These are phyloP conservation scores for Amblyraja radiata DNA, from an alignment of 2,797 vertebrate genomes.

Conservation along the genomic window DNA sequence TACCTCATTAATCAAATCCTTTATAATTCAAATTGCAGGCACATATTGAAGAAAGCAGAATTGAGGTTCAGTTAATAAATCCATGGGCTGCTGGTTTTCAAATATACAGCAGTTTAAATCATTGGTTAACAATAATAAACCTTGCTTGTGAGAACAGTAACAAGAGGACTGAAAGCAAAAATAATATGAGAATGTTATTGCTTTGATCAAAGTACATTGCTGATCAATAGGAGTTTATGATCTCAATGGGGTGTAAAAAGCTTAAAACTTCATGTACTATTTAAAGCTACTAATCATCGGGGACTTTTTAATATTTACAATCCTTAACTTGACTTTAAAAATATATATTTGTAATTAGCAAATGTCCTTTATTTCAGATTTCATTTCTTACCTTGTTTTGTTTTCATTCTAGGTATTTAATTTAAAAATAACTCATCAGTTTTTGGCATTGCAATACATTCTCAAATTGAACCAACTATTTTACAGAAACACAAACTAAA, in stretches of 20 bases:
- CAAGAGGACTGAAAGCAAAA: neutral
- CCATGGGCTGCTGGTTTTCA: neutral
- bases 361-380: neutral
- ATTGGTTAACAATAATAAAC: neutral
- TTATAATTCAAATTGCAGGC: neutral
- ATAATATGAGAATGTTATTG: neutral
- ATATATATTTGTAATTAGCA: neutral
- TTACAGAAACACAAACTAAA: neutral
- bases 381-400: neutral
- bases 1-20: neutral
- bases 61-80: neutral
- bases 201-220: neutral
- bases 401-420: neutral
- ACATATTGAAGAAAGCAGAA: neutral
- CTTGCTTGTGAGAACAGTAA: neutral
- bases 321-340: neutral
- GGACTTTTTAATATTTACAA: neutral
- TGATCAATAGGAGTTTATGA: neutral
- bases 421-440: neutral
- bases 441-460: neutral
- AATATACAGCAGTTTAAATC: neutral
- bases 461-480: neutral
- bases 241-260: neutral
- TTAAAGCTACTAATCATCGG: neutral
- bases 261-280: neutral